These are phyloP conservation scores for Gobio occitaniae DNA, from an alignment of 2,797 vertebrate species.

Conservation along the genomic window DNA sequence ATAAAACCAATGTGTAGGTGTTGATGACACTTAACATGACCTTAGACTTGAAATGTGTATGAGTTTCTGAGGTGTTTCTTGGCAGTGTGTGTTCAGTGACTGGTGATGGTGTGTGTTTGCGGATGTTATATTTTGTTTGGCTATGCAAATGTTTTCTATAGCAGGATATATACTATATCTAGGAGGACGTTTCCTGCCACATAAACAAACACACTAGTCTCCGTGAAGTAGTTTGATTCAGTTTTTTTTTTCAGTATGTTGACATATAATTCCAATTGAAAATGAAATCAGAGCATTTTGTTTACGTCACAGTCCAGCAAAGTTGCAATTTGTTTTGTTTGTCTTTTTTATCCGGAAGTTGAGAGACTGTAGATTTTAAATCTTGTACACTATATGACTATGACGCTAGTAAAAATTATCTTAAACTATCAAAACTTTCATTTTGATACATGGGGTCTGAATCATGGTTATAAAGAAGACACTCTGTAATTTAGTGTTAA, in stretches of 20 bases:
- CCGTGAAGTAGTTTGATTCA: neutral
- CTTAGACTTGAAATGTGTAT: neutral
- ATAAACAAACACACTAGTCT: neutral
- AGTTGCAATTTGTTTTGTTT: neutral
- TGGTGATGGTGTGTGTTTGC: neutral
- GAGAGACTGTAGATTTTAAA: too few relatives aligned
- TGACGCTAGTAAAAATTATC: too few relatives aligned
- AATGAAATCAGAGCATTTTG: neutral
- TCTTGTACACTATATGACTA: too few relatives aligned
- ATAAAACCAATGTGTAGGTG: neutral
- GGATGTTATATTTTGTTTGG: neutral
- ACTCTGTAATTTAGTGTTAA: too few relatives aligned
- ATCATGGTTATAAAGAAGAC: too few relatives aligned
- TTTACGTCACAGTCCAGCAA: neutral
- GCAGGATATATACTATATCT: constrained; percentile 8
- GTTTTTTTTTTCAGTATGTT: neutral
- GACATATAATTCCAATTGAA: neutral
- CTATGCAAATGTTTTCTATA: constrained; percentile 11
- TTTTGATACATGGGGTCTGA: too few relatives aligned
- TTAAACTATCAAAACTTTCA: too few relatives aligned
- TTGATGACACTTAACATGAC: neutral
- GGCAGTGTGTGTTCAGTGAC: constrained; percentile 3
- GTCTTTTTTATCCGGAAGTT: too few relatives aligned
- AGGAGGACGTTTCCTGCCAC: neutral
- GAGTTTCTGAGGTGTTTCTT: neutral